Conservation (phyloP, 2,113 vertebrate species). For the Notothenia rossii region DNA sequence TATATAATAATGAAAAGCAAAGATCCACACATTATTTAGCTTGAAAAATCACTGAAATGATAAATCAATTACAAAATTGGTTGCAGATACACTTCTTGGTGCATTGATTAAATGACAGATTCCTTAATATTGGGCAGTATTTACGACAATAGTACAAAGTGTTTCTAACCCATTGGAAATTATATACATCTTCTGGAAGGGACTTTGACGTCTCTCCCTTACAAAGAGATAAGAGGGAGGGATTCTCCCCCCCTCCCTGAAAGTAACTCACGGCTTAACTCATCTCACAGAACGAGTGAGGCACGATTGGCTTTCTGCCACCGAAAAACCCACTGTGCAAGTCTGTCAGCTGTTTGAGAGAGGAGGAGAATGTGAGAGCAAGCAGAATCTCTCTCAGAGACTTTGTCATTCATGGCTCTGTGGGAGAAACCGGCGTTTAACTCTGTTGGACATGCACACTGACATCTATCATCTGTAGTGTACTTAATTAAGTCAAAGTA, state of each 20-base stretch:
- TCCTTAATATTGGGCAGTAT: not conserved
- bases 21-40: not conserved
- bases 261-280: slow-evolving; percentile 27
- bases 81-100: not conserved
- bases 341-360: slow-evolving; percentile 66
- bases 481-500: no score
- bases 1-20: not conserved
- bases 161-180: not conserved
- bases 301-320: slow-evolving; percentile 36
- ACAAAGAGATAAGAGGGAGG: not conserved
- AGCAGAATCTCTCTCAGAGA: slow-evolving; percentile 24
- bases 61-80: not conserved
- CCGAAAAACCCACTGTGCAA: slow-evolving; percentile 47
- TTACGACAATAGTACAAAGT: not conserved
- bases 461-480: no score
- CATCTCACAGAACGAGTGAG: slow-evolving; percentile 46
- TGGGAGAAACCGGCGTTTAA: slow-evolving; percentile 49
- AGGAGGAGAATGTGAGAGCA: slow-evolving; percentile 27
- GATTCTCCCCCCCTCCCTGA: not conserved
- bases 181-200: not conserved
- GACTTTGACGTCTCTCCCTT: not conserved
- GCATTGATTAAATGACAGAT: not conserved
- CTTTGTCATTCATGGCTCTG: slow-evolving; percentile 55
- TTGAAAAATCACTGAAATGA: not conserved
- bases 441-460: not conserved